These are phyloP conservation scores for Drosophila cardini DNA, from an alignment of 1,140 invertebrate species.

Conservation along the genomic window DNA sequence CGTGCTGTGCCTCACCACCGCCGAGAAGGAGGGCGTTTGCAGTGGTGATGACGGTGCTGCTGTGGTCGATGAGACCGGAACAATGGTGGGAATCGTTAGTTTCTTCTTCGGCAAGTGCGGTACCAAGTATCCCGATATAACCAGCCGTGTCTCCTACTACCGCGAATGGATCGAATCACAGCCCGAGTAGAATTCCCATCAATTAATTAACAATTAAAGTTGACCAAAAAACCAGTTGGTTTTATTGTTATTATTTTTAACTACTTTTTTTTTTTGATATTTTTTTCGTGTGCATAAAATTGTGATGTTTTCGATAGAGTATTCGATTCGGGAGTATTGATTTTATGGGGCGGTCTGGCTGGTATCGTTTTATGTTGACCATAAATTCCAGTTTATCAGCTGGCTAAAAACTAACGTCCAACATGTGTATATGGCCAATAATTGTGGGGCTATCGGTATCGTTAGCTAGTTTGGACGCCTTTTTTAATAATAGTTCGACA, in stretches of 20 bases:
- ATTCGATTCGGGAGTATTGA: conserved; percentile 3
- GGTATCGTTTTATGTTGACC: background rate
- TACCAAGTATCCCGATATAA: conserved; percentile 67
- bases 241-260: too few relatives aligned
- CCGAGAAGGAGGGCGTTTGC: conserved; percentile 65
- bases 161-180: conserved; percentile 60
- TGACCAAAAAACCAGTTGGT: too few relatives aligned
- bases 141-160: conserved; percentile 58
- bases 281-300: conserved; percentile 62
- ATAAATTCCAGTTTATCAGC: background rate
- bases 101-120: conserved; percentile 74
- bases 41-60: conserved; percentile 68
- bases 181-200: conserved; percentile 1
- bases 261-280: conserved; percentile 47
- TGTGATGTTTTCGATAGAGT: conserved; percentile 15
- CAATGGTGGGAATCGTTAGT: conserved; percentile 57
- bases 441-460: conserved; percentile 9
- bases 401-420: background rate
- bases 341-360: conserved; percentile 29
- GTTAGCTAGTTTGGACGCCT: background rate
- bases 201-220: background rate
- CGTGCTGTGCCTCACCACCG: conserved; percentile 57
- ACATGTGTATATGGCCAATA: conserved; percentile 24
- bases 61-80: conserved; percentile 53
- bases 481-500: background rate